Conservation (phyloP, 2,797 vertebrate genomes). For the Semaprochilodus insignis region DNA sequence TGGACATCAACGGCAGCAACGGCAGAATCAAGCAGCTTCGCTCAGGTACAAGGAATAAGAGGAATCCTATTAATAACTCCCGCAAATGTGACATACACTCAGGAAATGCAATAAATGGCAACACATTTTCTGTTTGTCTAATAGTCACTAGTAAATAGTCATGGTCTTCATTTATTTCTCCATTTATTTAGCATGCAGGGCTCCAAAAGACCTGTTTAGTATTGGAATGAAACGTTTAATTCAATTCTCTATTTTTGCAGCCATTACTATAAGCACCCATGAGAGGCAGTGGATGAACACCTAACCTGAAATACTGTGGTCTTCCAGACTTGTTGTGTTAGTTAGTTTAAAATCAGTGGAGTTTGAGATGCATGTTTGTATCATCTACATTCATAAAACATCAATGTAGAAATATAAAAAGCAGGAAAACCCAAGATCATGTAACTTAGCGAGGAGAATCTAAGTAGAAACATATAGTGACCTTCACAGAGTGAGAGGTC, state of each 20-base stretch:
- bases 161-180: neutral
- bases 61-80: neutral
- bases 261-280: neutral
- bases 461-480: neutral
- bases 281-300: neutral
- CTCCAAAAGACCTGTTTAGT: neutral
- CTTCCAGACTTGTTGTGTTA: neutral
- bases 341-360: neutral
- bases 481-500: neutral
- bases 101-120: neutral
- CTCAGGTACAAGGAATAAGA: slow-evolving; percentile 84
- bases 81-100: neutral
- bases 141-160: neutral
- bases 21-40: slow-evolving; percentile 96
- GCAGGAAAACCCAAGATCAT: no score
- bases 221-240: neutral
- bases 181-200: no score
- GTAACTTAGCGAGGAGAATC: no score
- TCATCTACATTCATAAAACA: neutral
- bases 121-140: neutral
- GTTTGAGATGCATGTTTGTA: neutral
- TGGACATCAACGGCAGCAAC: slow-evolving; percentile 89
- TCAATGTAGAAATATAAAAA: neutral
- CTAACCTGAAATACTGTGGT: neutral
- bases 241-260: neutral